Base-by-base conservation (phyloP, 1,140 invertebrate species). In the Drosophila biarmipes region DNA sequence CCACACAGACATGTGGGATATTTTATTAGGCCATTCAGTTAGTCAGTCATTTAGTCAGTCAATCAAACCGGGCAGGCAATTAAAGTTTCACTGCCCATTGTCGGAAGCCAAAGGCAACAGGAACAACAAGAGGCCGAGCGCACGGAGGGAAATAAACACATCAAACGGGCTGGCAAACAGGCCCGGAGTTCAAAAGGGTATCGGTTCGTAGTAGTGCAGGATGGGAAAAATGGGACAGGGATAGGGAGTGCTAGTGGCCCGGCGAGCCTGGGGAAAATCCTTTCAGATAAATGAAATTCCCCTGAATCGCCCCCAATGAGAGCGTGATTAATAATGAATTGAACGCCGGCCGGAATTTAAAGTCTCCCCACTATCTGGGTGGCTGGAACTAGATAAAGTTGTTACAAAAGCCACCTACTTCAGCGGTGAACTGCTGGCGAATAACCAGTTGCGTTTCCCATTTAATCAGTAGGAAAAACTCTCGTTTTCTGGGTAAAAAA, bases 11-110 rank as follows among this genome's bases (percentile, higher is more conserved):
- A 72, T 67, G 67, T 43, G 72, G 48, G 62, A 80, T 80, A 86
- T 86, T 86, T 86, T 86, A 86, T 86, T 86, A 87, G 81, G 81
- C 69, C 81, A 86, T 80, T 86, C 81, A 86, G 77, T 86, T 74
- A 87, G 81, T 78, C 82, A 86, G 81, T 87, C 81, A 87, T 86
- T 86, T 86, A 74, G 81, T 66, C 81, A 87, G 81, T 86, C 81
- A 86, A 86, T 86, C 81, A 86, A 86, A 78, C 78, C 40, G 63
- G 73, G 68, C 61, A 67, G 69, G 82, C 81, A 86, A 86, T 86
- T 86, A 86, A 86, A 86, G 73, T 86, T 86, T 85, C 73, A 86
- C 81, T 78, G 79, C 61, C 76, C 79, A 66, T 78, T 77, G 76
- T 61, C 73, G 74, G 56, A 66, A 73, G 53, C 57, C 40, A 61